A percentile compares a stretch with the other conserved stretches of the same genome.
phyloP scores from a whole-genome alignment of 2,888 invertebrate species.

The Lumbricus terrestris region DNA sequence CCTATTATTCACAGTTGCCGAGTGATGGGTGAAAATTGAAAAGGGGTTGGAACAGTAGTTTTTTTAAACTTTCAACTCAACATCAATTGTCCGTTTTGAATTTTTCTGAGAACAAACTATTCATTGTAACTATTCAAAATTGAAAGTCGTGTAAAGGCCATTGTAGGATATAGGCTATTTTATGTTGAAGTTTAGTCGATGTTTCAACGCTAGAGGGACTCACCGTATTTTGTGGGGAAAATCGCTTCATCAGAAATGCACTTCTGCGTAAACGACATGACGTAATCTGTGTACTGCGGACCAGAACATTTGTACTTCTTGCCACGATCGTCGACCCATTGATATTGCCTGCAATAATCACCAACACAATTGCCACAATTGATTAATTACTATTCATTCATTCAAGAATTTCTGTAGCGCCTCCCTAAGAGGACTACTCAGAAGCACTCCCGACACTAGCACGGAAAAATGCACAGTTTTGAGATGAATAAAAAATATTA shows the following conservation, averaged over 20 bases:
- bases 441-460: no score
- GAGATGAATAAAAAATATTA: no score
- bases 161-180: no score
- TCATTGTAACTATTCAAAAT: neutral
- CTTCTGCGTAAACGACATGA: constrained; percentile 96
- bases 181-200: neutral
- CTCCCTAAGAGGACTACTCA: no score
- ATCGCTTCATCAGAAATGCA: constrained; percentile 93
- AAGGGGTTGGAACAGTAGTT: no score
- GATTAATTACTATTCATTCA: no score
- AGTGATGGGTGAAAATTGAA: no score
- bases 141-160: neutral
- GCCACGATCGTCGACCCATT: constrained; percentile 98
- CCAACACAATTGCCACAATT: no score
- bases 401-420: no score
- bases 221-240: constrained; percentile 97
- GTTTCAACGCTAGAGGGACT: constrained; percentile 53
- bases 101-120: neutral
- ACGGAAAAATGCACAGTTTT: no score
- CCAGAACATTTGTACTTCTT: constrained; percentile 95
- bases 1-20: no score
- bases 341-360: constrained; percentile 80
- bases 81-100: neutral
- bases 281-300: constrained; percentile 97
- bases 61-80: no score